A percentile compares a stretch with the other conserved stretches of the same genome.
phyloP scores from a whole-genome alignment of 2,888 invertebrate genomes.

The Ceriagrion tenellum region DNA sequence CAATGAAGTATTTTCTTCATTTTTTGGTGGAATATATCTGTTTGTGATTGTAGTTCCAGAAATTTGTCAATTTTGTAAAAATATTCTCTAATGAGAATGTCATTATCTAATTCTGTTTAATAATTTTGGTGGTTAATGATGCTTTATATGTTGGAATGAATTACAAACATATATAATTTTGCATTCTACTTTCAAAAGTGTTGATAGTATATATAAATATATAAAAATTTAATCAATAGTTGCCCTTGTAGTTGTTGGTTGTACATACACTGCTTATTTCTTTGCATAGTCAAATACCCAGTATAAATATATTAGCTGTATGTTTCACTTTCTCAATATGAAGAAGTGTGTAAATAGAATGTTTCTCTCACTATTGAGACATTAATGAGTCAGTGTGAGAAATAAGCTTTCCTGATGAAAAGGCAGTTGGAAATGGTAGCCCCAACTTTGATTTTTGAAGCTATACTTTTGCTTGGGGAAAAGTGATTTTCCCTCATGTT shows the following conservation, averaged over 20 bases:
- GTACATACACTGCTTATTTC: slow-evolving; percentile 43
- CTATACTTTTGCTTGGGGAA: background rate
- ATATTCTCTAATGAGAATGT: background rate
- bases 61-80: slow-evolving; percentile 43
- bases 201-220: background rate
- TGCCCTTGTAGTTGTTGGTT: slow-evolving; percentile 28
- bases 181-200: slow-evolving; percentile 29
- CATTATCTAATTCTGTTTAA: background rate
- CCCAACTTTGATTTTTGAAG: slow-evolving; percentile 9
- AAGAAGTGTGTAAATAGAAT: background rate
- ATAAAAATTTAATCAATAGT: background rate
- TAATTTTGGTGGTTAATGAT: slow-evolving; percentile 52
- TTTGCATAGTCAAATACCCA: slow-evolving; percentile 38
- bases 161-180: slow-evolving; percentile 44
- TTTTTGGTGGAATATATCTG: background rate
- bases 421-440: background rate
- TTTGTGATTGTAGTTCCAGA: background rate
- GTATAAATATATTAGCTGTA: slow-evolving; percentile 1
- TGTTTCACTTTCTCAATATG: background rate
- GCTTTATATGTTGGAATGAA: slow-evolving; percentile 33
- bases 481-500: slow-evolving; percentile 8
- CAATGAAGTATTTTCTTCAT: slow-evolving; percentile 17
- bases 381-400: background rate
- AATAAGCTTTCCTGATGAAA: background rate
- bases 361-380: background rate